phyloP scores from a whole-genome alignment of 2,888 invertebrate species.

The Drosophila neotestacea region DNA sequence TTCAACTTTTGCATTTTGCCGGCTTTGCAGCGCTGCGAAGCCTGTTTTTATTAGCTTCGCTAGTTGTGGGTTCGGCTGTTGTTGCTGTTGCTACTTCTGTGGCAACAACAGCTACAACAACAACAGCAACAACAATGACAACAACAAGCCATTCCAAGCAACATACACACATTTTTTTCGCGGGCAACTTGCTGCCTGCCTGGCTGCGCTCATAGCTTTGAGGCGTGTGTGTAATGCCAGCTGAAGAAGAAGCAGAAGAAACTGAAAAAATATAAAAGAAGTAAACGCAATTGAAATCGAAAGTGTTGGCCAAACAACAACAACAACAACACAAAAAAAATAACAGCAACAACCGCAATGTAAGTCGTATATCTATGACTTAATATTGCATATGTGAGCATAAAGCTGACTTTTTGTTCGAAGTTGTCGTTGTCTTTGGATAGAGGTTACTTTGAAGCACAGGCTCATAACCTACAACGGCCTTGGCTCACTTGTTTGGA shows the following conservation, averaged over 20 bases:
- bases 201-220: constrained; percentile 10
- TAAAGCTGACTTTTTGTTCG: constrained; percentile 46
- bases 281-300: constrained; percentile 81
- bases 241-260: constrained; percentile 27
- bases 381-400: constrained; percentile 53
- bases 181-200: constrained; percentile 58
- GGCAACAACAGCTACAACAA: constrained; percentile 44
- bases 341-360: background rate
- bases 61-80: constrained; percentile 62
- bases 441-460: constrained; percentile 59
- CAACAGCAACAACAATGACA: constrained; percentile 24
- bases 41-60: constrained; percentile 79
- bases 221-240: constrained; percentile 30
- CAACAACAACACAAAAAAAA: no score
- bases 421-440: constrained; percentile 15
- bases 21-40: constrained; percentile 72
- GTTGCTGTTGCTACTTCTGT: constrained; percentile 20
- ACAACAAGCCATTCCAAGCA: constrained; percentile 22
- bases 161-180: constrained; percentile 55
- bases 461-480: constrained; percentile 72
- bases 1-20: constrained; percentile 84
- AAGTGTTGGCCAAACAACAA: constrained; percentile 70
- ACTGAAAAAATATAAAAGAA: constrained; percentile 56
- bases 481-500: constrained; percentile 65
- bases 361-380: constrained; percentile 35